Evolutionary conservation across 2,888 invertebrate genomes (phyloP).

Genomic region (Lissonota sp.): DNA sequence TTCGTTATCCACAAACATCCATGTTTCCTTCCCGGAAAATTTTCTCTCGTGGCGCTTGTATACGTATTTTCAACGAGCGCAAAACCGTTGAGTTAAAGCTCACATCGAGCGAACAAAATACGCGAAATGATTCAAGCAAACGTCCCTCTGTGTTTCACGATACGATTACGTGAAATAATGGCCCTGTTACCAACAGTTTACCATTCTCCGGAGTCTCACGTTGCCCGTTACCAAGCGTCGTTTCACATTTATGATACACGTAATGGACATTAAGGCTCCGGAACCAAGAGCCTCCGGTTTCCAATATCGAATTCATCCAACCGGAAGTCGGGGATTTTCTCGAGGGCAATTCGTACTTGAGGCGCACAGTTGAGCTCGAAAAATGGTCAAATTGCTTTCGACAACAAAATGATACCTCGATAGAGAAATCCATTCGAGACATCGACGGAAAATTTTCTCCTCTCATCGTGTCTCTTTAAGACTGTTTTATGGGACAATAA

Average conservation of each 20-base stretch:
- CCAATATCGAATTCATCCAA: conserved; percentile 9
- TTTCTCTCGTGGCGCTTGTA: neutral
- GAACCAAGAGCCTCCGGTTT: conserved; percentile 9
- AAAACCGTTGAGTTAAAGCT: neutral
- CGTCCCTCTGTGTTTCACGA: neutral
- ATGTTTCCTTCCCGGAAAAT: neutral
- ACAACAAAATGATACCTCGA: neutral
- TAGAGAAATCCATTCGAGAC: neutral
- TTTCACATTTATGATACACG: conserved; percentile 37
- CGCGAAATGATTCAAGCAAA: neutral
- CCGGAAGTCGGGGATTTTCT: neutral
- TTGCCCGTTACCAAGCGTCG: conserved; percentile 30
- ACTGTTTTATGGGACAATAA: too few species aligned
- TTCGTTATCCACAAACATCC: neutral
- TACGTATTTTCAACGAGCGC: neutral
- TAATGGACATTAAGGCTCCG: conserved; percentile 30
- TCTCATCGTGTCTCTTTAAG: too few species aligned
- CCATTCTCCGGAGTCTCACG: conserved; percentile 1
- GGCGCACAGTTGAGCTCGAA: neutral
- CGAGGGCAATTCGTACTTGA: neutral
- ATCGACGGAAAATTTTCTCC: neutral
- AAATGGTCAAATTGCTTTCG: conserved; percentile 5
- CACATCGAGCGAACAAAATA: neutral
- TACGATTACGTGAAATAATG: conserved; percentile 3
- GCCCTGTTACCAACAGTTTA: neutral